Base-by-base conservation (phyloP, 2,797 vertebrate genomes). In the Gymnothorax javanicus region DNA sequence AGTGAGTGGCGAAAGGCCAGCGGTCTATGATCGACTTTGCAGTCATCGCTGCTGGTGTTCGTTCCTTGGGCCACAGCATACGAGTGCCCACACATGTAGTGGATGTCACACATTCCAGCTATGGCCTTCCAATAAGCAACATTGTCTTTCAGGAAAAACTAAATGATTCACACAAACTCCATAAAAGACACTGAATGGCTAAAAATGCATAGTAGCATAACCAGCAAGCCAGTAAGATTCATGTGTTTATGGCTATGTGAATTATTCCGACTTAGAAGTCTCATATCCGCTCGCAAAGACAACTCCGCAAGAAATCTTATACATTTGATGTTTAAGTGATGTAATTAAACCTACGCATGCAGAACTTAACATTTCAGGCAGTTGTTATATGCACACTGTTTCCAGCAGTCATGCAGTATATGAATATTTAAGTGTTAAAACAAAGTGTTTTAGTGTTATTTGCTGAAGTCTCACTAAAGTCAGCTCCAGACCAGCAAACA, bases 391-490 rank as follows among this genome's bases (percentile, higher is more conserved):
- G 73, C 43, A 7, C 33, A 52, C 73, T 50, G 73, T 15, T 52
- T 77, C 73, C 17, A 52, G 6, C 73, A 50, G 33, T 17, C 43
- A 20, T 43, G 33, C 33, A 43, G 33, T 33, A 77, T 52, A 52
- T 77, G 13, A 77, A 20, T 77, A 50, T 15, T 50, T 82, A 82
- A 83, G 27, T 86, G 85, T 89, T 86, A 87, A 90, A 88, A 86
- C 91, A 87, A 84, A 52, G 91, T 84, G 57, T 69, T 69, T 7
- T n/a, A 69, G 64, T n/a, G 64, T 69, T 69, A 69, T 69, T 69
- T 69, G 64, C 6, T 69, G 25, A 64, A 69, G 23, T n/a, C 64
- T 69, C 23, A 8, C n/a, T 69, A 25, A 69, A 69, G 64, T 69
- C 62, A 87, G 56, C 89, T 89, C 60, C 82, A 84, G 84, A 60